Evolutionary conservation across 92 coral and sea anemone species (phyloP), one percentile per base, ranked within the genome.

Genomic region (Isaurus tuberculatus): DNA sequence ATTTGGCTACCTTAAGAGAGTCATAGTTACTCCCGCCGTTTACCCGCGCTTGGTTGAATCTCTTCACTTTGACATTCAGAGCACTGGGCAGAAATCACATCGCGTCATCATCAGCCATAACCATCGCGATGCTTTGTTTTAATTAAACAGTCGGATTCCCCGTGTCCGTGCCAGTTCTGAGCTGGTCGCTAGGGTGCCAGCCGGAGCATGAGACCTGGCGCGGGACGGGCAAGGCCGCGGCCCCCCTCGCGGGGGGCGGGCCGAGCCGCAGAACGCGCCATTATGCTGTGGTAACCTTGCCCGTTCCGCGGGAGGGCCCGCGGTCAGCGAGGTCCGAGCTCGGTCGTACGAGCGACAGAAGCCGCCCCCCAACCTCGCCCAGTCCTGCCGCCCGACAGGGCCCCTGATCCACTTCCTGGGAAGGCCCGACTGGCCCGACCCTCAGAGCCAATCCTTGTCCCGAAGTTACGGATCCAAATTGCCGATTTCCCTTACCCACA

Each of bases 401-500:
- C 64, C 46, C 66, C 93, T 75, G 81, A 36, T 87, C 81, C 90
- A 83, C 85, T 42, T 90, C 90, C 91, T 79, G 84, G 83, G 8
- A 36, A 36, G 42, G 85, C 88, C 91, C 85, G 86, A 84, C 88
- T 79, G 88, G 69, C 88, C 91, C 89, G 61, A 81, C 89, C 86
- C 86, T 58, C 61, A 80, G 90, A 86, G 83, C 87, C 87, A 87
- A 87, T 87, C 87, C 91, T 88, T 88, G 36, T 90, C 90, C 93
- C 90, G 86, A 86, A 90, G 90, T 90, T 90, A 87, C 91, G 86
- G 91, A 87, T 91, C 89, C 27, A 61, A 72, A 55, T 91, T 91
- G 94, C 94, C 91, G 85, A 91, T 89, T 85, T 91, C 94, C 91
- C 91, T 88, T 91, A 85, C 90, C 85, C 68, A 86, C 90, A 89